phyloP scores from a whole-genome alignment of 2,888 invertebrate species.

The Callimorpha dominula region DNA sequence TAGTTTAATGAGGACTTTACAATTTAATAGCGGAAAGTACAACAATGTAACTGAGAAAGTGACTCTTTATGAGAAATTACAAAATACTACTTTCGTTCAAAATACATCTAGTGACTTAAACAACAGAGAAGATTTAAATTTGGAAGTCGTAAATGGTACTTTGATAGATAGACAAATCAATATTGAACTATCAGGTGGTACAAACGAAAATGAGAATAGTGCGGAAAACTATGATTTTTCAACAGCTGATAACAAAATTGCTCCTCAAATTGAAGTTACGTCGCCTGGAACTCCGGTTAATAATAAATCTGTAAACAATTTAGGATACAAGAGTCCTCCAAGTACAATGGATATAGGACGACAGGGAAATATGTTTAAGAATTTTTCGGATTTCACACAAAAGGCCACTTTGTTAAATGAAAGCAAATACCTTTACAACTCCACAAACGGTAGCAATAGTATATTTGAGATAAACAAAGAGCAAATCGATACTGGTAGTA shows the following conservation, averaged over 20 bases:
- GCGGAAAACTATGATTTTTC: conserved; percentile 2
- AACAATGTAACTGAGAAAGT: conserved; percentile 11
- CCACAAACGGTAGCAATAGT: not conserved
- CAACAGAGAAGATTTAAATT: conserved; percentile 26
- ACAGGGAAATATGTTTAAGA: not conserved
- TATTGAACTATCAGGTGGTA: conserved; percentile 15
- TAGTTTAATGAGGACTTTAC: not conserved
- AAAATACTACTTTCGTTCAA: not conserved
- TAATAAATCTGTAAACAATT: not conserved
- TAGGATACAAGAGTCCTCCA: not conserved
- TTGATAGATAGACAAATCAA: conserved; percentile 2
- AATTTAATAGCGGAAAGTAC: not conserved
- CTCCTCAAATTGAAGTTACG: not conserved
- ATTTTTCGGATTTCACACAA: not conserved
- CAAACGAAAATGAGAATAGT: conserved; percentile 9
- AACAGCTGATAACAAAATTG: not conserved
- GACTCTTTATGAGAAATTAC: not conserved
- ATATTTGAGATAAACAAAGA: not conserved
- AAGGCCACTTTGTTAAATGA: not conserved
- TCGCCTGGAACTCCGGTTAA: not conserved
- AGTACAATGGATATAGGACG: not conserved
- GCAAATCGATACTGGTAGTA: not conserved
- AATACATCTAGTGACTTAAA: conserved; percentile 1
- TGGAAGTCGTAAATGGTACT: conserved; percentile 11
- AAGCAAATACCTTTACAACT: not conserved